Conservation (phyloP, 2,888 invertebrate species). For the Sceliomorpha sp. region DNA sequence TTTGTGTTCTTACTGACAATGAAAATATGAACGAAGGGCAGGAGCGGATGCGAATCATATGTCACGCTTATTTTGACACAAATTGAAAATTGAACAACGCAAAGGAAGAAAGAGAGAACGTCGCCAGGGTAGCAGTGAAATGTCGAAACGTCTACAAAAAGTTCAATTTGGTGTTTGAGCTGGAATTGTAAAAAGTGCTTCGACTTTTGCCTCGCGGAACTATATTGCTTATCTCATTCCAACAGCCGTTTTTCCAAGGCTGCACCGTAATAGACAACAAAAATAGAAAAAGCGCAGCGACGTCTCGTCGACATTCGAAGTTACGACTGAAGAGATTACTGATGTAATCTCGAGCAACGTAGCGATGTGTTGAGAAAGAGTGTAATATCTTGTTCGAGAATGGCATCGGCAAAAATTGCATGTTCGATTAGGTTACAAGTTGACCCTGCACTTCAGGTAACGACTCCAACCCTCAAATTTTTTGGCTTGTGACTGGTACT, state of each 20-base stretch:
- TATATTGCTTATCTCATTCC: slow-evolving; percentile 49
- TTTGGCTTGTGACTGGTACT: too few relatives aligned
- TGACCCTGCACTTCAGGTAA: too few relatives aligned
- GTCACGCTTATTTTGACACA: background rate
- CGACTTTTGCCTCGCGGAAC: slow-evolving; percentile 43
- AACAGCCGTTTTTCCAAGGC: slow-evolving; percentile 48
- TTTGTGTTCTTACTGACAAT: slow-evolving; percentile 10
- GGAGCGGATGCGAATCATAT: background rate
- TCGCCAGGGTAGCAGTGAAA: background rate
- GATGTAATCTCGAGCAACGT: slow-evolving; percentile 58
- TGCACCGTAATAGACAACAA: slow-evolving; percentile 50
- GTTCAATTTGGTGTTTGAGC: slow-evolving; percentile 19
- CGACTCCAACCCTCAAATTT: too few relatives aligned
- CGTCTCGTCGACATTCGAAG: slow-evolving; percentile 49
- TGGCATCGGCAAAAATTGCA: slow-evolving; percentile 30
- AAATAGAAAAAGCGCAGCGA: slow-evolving; percentile 43
- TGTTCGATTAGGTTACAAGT: slow-evolving; percentile 13
- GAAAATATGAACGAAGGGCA: slow-evolving; percentile 4
- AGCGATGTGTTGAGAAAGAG: slow-evolving; percentile 44
- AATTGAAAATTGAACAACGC: background rate
- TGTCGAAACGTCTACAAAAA: background rate
- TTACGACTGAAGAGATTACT: slow-evolving; percentile 61
- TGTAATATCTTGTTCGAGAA: slow-evolving; percentile 43
- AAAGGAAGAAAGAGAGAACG: background rate
- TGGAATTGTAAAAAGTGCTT: slow-evolving; percentile 46